phyloP scores from a whole-genome alignment of 1,140 invertebrate genomes.

The Stegodyphus dumicola region DNA sequence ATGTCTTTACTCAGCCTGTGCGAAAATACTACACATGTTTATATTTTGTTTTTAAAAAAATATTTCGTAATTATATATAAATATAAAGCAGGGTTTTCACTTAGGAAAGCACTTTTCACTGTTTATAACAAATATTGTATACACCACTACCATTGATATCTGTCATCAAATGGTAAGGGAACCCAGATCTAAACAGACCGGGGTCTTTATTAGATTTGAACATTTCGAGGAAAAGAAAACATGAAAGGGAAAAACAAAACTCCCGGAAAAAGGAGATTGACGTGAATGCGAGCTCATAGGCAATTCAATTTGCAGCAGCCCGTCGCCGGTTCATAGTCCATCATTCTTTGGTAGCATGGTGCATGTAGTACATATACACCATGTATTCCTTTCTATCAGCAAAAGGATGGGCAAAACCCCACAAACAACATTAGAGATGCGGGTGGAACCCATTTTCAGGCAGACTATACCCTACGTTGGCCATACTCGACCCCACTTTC shows the following conservation, averaged over 20 bases:
- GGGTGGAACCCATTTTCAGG: conserved; percentile 38
- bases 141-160: too few relatives aligned
- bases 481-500: conserved; percentile 2
- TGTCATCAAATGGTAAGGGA: too few relatives aligned
- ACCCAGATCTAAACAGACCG: too few relatives aligned
- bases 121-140: too few relatives aligned
- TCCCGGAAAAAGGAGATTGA: conserved; percentile 36
- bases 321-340: conserved; percentile 12
- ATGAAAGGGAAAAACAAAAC: conserved; percentile 12
- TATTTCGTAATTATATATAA: too few relatives aligned
- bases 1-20: too few relatives aligned
- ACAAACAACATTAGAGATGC: conserved; percentile 51
- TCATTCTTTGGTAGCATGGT: not conserved
- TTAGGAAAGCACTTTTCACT: too few relatives aligned
- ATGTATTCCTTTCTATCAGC: conserved; percentile 43
- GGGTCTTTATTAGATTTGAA: conserved; percentile 40
- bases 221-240: conserved; percentile 33
- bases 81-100: too few relatives aligned
- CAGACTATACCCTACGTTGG: conserved; percentile 7
- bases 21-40: too few relatives aligned
- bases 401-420: conserved; percentile 32
- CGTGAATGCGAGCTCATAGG: conserved; percentile 29
- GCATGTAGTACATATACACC: not conserved
- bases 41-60: too few relatives aligned
- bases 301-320: conserved; percentile 51